Percentiles rank a stretch among this genome's conserved stretches.
Conservation (phyloP, 2,113 vertebrate species). For the Nibea albiflora region DNA sequence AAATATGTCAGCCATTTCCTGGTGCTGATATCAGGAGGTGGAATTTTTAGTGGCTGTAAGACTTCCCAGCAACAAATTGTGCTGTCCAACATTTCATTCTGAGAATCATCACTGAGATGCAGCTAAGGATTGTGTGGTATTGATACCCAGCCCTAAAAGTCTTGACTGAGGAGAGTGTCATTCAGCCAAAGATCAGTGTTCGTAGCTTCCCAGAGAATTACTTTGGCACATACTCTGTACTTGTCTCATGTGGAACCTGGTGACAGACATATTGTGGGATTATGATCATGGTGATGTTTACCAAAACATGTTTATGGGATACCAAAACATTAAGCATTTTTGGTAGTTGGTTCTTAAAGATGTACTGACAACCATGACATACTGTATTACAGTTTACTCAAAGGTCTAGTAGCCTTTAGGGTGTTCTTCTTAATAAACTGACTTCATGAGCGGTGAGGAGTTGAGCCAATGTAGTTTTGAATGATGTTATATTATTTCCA, state of each 20-base stretch:
- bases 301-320: neutral
- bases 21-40: neutral
- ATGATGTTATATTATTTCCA: constrained; percentile 19
- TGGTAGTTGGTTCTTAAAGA: neutral
- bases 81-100: too few relatives aligned
- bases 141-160: neutral
- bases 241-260: neutral
- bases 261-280: neutral
- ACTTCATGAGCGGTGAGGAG: neutral
- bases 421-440: neutral
- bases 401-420: neutral
- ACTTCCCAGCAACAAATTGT: too few relatives aligned
- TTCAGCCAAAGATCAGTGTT: neutral
- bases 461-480: constrained; percentile 15
- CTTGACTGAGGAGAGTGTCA: too few relatives aligned
- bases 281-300: neutral
- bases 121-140: neutral
- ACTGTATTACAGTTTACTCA: neutral
- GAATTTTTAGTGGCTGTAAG: neutral
- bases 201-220: neutral
- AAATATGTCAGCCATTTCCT: neutral
- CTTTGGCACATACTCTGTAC: neutral
- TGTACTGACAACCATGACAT: neutral
- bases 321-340: neutral
- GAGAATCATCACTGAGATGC: neutral